Percentiles rank a stretch among this genome's conserved stretches.
Evolutionary conservation across 1,140 invertebrate genomes (phyloP).

Genomic region (Drosophila lacteicornis): DNA sequence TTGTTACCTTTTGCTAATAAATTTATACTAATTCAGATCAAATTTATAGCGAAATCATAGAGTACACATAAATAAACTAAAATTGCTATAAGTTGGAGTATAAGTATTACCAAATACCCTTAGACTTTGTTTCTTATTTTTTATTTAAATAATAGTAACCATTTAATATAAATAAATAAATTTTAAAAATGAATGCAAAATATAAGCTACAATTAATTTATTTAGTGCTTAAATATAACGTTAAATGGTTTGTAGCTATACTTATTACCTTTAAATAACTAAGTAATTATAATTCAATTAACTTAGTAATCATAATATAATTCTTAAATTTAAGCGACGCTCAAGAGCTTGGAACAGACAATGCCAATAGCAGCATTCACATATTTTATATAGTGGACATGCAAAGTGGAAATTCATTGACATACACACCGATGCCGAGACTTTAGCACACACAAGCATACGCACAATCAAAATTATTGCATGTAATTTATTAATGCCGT

Average conservation of each 20-base stretch:
- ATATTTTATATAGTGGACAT: slow-evolving; percentile 21
- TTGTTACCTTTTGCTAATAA: no score
- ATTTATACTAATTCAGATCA: no score
- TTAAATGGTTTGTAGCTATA: slow-evolving; percentile 18
- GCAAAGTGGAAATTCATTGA: slow-evolving; percentile 59
- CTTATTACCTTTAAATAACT: slow-evolving; percentile 59
- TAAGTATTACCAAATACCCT: background rate
- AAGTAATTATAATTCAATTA: slow-evolving; percentile 62
- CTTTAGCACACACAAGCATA: slow-evolving; percentile 11
- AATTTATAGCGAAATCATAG: background rate
- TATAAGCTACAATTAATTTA: background rate
- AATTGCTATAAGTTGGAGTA: background rate
- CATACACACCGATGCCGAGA: slow-evolving; percentile 7
- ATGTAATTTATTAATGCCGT: slow-evolving; percentile 75
- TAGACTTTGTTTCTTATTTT: no score
- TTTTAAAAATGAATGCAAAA: background rate
- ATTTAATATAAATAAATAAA: no score
- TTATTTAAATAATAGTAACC: no score
- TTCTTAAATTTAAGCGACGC: slow-evolving; percentile 31
- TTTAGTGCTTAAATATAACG: background rate
- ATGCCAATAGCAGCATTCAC: slow-evolving; percentile 11
- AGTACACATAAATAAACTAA: background rate
- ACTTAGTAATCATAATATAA: slow-evolving; percentile 60
- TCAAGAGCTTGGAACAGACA: slow-evolving; percentile 2
- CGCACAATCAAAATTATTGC: slow-evolving; percentile 59